Percentiles rank a stretch among this genome's conserved stretches.
phyloP scores from a whole-genome alignment of 2,888 invertebrate species.

The Drosophila atripex region DNA sequence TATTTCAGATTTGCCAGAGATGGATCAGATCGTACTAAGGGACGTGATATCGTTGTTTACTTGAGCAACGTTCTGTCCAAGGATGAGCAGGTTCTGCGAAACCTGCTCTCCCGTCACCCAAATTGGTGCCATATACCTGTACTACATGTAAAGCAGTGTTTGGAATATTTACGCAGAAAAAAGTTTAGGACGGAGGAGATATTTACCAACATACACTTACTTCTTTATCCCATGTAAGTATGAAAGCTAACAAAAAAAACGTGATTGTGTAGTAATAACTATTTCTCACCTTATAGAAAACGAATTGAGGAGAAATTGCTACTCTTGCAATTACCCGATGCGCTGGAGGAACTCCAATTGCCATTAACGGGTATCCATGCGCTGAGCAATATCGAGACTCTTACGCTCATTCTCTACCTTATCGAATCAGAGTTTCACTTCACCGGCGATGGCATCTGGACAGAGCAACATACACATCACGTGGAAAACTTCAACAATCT shows the following conservation, averaged over 20 bases:
- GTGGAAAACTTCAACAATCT: constrained; percentile 83
- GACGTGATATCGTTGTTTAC: constrained; percentile 84
- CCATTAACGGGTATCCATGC: constrained; percentile 67
- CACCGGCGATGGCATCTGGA: constrained; percentile 90
- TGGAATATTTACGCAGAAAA: constrained; percentile 85
- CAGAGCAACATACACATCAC: constrained; percentile 81
- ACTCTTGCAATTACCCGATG: constrained; percentile 64
- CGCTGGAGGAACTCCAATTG: constrained; percentile 71
- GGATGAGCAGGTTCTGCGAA: constrained; percentile 75
- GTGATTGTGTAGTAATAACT: not conserved
- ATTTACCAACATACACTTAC: constrained; percentile 86
- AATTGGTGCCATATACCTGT: constrained; percentile 87
- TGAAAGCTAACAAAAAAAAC: not conserved
- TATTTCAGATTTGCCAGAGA: constrained; percentile 85
- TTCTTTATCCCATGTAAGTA: constrained; percentile 89
- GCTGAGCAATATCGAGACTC: constrained; percentile 85
- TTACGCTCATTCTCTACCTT: constrained; percentile 88
- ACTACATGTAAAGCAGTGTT: constrained; percentile 86
- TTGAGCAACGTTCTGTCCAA: constrained; percentile 82
- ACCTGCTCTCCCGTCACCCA: constrained; percentile 86
- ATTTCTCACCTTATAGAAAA: constrained; percentile 55
- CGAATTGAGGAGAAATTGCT: constrained; percentile 81
- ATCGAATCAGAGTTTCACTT: constrained; percentile 90
- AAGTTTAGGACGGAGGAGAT: constrained; percentile 86
- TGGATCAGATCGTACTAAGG: constrained; percentile 85